Evolutionary conservation across 1,140 invertebrate species (phyloP), one percentile per base, ranked within the genome.

Genomic region (Subanguina moxae): DNA sequence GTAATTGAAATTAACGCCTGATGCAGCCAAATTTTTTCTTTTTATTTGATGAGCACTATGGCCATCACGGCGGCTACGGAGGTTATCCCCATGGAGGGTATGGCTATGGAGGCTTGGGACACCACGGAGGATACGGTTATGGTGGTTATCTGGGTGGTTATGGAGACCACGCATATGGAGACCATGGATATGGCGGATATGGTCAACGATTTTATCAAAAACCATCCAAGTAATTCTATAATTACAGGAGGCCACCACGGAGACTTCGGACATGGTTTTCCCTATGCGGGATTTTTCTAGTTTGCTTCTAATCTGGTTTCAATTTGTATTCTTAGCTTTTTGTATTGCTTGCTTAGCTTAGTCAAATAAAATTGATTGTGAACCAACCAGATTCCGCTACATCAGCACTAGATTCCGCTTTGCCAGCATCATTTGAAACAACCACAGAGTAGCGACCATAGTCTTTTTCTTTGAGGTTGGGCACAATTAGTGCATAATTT

Each of bases 381-480:
- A 9, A n/a, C 68, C 19, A 15, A 70, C 68, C 68, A 17, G 64
- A 52, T 61, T 65, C 63, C 25, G 32, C 57, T 21, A 75, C 48
- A 64, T 42, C 64, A 27, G 63, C 72, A 0, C 27, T n/a, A 9
- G 52, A 68, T 23, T 66, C 67, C 11, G 73, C 73, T 11, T 58
- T 21, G 7, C 73, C 73, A 57, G 71, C 67, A n/a, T 74, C 75
- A 52, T 76, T 77, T 15, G 52, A 46, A 52, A 77, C 59, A 58
- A 65, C 38, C 5, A 77, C 75, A 38, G 75, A 48, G 43, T 77
- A 76, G 13, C 42, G 58, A 13, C 75, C 74, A 67, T 71, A 74
- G 23, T 76, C 74, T n/a, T 68, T 72, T 27, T 58, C 74, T 9
- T 70, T 76, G 15, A 67, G 30, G 15, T 73, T 65, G 7, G 76